phyloP scores from a whole-genome alignment of 2,888 invertebrate species.

The Enchytraeus crypticus region DNA sequence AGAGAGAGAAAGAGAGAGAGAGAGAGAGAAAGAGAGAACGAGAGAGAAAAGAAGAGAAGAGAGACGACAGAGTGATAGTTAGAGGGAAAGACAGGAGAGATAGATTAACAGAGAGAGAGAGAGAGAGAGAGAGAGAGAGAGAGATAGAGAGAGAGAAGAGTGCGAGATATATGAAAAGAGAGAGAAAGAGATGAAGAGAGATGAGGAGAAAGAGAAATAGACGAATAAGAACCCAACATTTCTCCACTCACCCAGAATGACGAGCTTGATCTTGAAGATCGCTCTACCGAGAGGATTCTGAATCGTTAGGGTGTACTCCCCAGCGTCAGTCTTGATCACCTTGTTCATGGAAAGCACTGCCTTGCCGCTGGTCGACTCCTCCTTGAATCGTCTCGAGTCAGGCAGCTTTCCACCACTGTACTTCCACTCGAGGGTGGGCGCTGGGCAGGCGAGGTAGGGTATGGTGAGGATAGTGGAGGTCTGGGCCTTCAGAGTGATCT shows the following conservation, averaged over 20 bases:
- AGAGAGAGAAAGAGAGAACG: no score
- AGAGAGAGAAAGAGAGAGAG: not conserved
- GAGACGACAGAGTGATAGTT: not conserved
- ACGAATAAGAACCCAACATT: no score
- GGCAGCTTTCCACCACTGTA: slow-evolving; percentile 22
- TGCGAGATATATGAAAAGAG: no score
- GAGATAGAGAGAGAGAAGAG: no score
- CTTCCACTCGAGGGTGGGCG: slow-evolving; percentile 29
- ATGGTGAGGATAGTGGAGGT: slow-evolving; percentile 28
- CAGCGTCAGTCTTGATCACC: slow-evolving; percentile 36
- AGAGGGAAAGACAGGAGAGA: not conserved
- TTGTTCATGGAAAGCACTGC: slow-evolving; percentile 25
- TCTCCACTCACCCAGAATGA: slow-evolving; percentile 53
- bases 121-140: no score
- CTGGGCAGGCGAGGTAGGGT: slow-evolving; percentile 29
- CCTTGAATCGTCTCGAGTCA: slow-evolving; percentile 21
- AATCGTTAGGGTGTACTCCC: slow-evolving; percentile 29
- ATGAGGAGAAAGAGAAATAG: not conserved
- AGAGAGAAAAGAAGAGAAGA: not conserved
- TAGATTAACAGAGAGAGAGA: no score
- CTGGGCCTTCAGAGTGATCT: slow-evolving; percentile 27
- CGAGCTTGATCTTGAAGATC: slow-evolving; percentile 39
- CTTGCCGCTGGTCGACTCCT: slow-evolving; percentile 22
- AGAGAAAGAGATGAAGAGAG: no score
- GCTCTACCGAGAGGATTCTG: slow-evolving; percentile 79